Percentiles rank a stretch among this genome's conserved stretches.
phyloP scores from a whole-genome alignment of 2,888 invertebrate species.

The Neocrepidodera transversa region DNA sequence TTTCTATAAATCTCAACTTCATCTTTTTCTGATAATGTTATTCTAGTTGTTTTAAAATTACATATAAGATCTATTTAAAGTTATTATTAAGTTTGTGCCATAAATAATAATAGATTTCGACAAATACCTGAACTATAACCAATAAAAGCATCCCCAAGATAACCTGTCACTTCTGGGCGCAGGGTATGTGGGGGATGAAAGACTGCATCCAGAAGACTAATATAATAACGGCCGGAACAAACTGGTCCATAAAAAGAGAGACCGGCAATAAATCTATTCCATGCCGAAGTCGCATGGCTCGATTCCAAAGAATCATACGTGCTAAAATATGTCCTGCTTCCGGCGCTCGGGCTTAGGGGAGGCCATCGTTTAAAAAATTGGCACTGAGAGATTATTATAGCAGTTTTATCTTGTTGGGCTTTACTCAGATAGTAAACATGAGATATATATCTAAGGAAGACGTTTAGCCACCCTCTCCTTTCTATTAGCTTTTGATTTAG shows the following conservation, averaged over 20 bases:
- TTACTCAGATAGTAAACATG: slow-evolving; percentile 22
- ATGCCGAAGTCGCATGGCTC: slow-evolving; percentile 42
- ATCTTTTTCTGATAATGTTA: too few species aligned
- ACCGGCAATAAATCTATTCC: slow-evolving; percentile 68
- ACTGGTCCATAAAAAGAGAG: slow-evolving; percentile 71
- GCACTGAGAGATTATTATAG: slow-evolving; percentile 27
- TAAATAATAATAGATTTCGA: too few species aligned
- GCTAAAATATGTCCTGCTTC: slow-evolving; percentile 58
- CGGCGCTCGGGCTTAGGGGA: slow-evolving; percentile 20
- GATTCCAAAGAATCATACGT: slow-evolving; percentile 50
- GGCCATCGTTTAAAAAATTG: slow-evolving; percentile 27
- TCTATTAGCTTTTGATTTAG: slow-evolving; percentile 17
- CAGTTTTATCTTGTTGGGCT: slow-evolving; percentile 22
- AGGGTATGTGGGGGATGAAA: slow-evolving; percentile 19
- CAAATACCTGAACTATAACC: slow-evolving; percentile 26
- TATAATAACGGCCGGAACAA: slow-evolving; percentile 73
- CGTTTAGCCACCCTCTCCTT: slow-evolving; percentile 15
- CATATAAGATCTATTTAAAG: too few species aligned
- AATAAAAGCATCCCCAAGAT: slow-evolving; percentile 44
- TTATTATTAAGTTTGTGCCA: too few species aligned
- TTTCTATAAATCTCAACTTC: too few species aligned
- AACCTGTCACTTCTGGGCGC: slow-evolving; percentile 46
- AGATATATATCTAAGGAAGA: slow-evolving; percentile 16
- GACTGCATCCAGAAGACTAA: slow-evolving; percentile 66
- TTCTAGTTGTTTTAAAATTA: too few species aligned